Evolutionary conservation across 2,888 invertebrate species (phyloP).

Genomic region (Torymus tubicola): DNA sequence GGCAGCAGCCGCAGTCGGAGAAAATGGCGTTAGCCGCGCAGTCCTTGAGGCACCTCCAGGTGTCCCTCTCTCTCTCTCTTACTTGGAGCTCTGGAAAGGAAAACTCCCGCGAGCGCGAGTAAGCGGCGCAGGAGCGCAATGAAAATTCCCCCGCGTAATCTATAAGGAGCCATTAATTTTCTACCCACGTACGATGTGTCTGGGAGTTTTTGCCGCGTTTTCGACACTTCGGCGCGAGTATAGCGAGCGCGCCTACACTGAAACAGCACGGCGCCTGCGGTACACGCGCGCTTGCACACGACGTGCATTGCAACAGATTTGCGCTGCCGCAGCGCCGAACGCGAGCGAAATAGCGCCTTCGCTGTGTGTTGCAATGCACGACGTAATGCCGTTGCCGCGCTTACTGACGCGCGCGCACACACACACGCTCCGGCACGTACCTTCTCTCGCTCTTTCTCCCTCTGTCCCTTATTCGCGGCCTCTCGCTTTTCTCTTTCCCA

Average conservation of each 20-base stretch:
- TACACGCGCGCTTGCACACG: constrained; percentile 12
- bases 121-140: constrained; percentile 3
- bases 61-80: no score
- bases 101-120: neutral
- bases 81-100: neutral
- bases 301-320: constrained; percentile 41
- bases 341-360: neutral
- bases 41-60: no score
- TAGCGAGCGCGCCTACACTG: neutral
- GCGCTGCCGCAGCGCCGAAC: neutral
- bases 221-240: constrained; percentile 55
- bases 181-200: constrained; percentile 46
- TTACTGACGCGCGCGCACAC: neutral
- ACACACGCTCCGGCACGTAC: neutral
- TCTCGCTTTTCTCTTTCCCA: neutral
- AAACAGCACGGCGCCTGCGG: no score
- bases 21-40: no score
- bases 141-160: constrained; percentile 50
- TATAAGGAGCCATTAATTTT: constrained; percentile 48
- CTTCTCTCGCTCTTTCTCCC: neutral
- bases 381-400: constrained; percentile 15
- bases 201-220: constrained; percentile 58
- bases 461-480: neutral
- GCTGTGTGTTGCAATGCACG: constrained; percentile 24
- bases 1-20: neutral